phyloP scores from a whole-genome alignment of 2,888 invertebrate genomes.

The Dasypolia templi region DNA sequence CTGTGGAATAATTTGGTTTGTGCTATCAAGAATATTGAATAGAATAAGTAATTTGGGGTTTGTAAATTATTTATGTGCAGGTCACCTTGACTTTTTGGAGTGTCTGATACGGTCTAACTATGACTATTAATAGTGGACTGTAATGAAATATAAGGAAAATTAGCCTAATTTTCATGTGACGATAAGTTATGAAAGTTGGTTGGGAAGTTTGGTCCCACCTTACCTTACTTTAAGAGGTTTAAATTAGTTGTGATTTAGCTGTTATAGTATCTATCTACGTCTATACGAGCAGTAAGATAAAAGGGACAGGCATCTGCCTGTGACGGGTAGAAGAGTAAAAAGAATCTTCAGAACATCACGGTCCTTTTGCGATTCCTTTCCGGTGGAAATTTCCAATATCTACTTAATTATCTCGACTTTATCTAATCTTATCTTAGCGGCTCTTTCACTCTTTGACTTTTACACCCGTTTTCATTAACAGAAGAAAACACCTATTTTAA shows the following conservation, averaged over 20 bases:
- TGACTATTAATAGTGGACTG: background rate
- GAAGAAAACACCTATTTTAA: background rate
- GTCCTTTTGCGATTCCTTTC: background rate
- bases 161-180: background rate
- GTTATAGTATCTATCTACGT: background rate
- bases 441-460: background rate
- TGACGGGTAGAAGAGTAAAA: no score
- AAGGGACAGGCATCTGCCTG: background rate
- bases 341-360: background rate
- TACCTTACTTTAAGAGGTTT: background rate
- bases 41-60: constrained; percentile 8
- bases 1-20: constrained; percentile 22
- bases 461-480: background rate
- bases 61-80: constrained; percentile 26
- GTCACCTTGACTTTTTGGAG: constrained; percentile 41
- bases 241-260: background rate
- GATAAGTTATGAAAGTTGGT: background rate
- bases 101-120: background rate
- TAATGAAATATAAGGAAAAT: background rate
- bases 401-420: background rate
- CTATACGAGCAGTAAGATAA: background rate
- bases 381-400: background rate
- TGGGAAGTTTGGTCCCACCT: background rate
- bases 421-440: background rate
- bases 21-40: constrained; percentile 12